These are phyloP conservation scores for Taurulus bubalis DNA, from an alignment of 2,113 vertebrate genomes.

Conservation along the genomic window DNA sequence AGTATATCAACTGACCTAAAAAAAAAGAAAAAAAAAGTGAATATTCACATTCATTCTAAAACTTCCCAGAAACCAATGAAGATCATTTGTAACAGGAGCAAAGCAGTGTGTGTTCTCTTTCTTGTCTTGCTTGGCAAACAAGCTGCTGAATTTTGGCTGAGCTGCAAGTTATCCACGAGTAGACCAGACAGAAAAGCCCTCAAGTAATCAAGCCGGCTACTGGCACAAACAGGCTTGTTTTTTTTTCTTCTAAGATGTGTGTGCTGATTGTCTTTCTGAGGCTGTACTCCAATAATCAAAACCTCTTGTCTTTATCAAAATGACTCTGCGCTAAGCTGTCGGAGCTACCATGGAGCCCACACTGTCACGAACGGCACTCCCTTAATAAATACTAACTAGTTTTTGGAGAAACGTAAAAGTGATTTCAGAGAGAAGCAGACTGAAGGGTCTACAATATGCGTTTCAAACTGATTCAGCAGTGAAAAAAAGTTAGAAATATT, in stretches of 20 bases:
- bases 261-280: slow-evolving; percentile 8
- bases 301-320: neutral
- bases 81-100: neutral
- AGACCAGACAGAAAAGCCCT: slow-evolving; percentile 13
- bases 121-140: neutral
- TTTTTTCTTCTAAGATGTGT: neutral
- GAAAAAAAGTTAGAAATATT: neutral
- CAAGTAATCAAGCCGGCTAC: slow-evolving; percentile 11
- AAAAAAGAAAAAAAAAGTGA: neutral
- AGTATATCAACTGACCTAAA: neutral
- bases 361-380: neutral
- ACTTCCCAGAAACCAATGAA: neutral
- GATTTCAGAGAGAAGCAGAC: no score
- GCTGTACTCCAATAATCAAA: slow-evolving; percentile 2
- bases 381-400: neutral
- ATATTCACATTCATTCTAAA: neutral
- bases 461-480: neutral
- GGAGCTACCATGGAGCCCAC: neutral
- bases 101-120: neutral
- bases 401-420: neutral
- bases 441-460: neutral
- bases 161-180: slow-evolving; percentile 15
- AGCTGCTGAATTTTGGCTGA: slow-evolving; percentile 15
- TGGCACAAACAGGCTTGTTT: slow-evolving; percentile 8
- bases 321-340: neutral